Conservation (phyloP, 2,888 invertebrate species). For the Deilephila elpenor region DNA sequence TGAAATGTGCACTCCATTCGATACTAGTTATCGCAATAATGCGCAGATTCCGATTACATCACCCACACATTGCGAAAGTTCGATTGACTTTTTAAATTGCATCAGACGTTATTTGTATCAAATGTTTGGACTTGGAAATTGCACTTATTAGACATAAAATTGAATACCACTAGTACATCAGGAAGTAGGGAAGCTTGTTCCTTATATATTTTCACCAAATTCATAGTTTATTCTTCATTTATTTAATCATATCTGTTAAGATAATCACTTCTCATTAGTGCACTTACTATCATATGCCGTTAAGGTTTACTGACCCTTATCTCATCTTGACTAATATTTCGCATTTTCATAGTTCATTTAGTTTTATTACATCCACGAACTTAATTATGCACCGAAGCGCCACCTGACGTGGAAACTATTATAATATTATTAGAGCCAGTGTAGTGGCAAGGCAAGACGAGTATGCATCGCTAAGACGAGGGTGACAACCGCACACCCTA, state of each 20-base stretch:
- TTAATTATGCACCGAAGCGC: constrained; percentile 54
- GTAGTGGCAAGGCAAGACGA: constrained; percentile 38
- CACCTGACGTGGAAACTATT: constrained; percentile 58
- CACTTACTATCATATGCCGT: too few relatives aligned
- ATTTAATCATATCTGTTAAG: too few relatives aligned
- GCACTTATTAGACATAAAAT: too few relatives aligned
- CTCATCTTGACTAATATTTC: constrained; percentile 7
- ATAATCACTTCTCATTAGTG: too few relatives aligned
- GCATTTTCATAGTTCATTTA: constrained; percentile 28
- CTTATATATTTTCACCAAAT: too few relatives aligned
- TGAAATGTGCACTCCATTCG: background rate
- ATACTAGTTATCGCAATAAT: too few relatives aligned
- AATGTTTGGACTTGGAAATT: background rate
- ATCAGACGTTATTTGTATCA: background rate
- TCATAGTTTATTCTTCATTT: too few relatives aligned
- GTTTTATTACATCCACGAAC: constrained; percentile 36
- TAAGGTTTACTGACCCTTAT: background rate
- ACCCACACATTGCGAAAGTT: background rate
- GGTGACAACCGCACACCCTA: constrained; percentile 50
- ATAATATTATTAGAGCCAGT: constrained; percentile 50
- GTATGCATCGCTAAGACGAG: constrained; percentile 43
- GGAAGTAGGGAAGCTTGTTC: too few relatives aligned
- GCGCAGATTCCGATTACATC: background rate
- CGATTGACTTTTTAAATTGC: background rate
- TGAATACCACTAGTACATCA: too few relatives aligned